Evolutionary conservation across 1,140 invertebrate species (phyloP), one percentile per base, ranked within the genome.

Genomic region (Hylaeus anthracinus): DNA sequence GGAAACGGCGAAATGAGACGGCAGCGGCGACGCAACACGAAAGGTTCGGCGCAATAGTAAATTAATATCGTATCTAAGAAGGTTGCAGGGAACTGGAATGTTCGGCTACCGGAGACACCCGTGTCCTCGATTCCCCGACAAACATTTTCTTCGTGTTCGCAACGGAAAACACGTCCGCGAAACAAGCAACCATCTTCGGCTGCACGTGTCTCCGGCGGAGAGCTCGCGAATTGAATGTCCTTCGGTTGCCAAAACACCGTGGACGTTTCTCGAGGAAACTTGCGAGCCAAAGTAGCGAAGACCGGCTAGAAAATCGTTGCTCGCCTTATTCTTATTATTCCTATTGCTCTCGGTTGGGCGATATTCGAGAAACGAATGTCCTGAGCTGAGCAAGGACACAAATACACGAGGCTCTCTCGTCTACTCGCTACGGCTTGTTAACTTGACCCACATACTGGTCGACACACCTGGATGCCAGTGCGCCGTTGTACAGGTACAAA

Each of bases 371-470:
- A 72, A 73, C 41, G 26, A 45, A 43, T 12, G 37, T 60, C 72
- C 65, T 58, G 43, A 63, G 45, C 3, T 12, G 3, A 10, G 2
- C 58, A 41, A 48, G 26, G n/a, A 3, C n/a, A 37, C 43, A 41
- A 61, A 48, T 6, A 10, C 26, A 15, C 37, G 26, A 6, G 5
- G 14, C 51, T 45, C n/a, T 15, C 26, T 43, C 48, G 53, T 48
- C 39, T 3, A 14, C 2, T 55, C 37, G 48, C 1, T 45, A 56
- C 79, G 72, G 75, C 84, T 84, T 86, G 82, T 84, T 84, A 84
- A 84, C 58, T 84, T 82, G 79, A 87, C 85, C 85, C 60, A 84
- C 67, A 87, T 86, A 81, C 79, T 77, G 80, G 48, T 83, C 63
- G 56, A 1, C 37, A 65, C 72, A 84, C 74, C 85, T 82, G 79